phyloP scores from a whole-genome alignment of 2,797 vertebrate species.

The Pachyuromys duprasi region DNA sequence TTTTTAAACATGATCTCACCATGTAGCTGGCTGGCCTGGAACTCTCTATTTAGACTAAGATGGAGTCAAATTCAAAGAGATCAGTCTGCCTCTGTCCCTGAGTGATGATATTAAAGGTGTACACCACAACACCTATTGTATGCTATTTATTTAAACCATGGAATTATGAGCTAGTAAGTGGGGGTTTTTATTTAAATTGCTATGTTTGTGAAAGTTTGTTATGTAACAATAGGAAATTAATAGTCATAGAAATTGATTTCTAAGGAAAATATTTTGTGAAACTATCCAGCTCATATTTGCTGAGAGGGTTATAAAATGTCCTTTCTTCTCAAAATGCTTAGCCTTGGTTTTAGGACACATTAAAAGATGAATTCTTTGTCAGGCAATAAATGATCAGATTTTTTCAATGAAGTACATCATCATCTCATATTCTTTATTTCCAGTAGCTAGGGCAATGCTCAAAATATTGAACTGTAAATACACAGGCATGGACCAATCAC shows the following conservation, averaged over 20 bases:
- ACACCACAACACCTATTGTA: neutral
- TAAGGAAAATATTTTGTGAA: conserved; percentile 13
- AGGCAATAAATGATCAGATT: conserved; percentile 10
- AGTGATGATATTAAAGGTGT: neutral
- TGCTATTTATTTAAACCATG: neutral
- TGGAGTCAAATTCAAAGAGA: neutral
- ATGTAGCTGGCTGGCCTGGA: neutral
- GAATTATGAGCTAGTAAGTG: neutral
- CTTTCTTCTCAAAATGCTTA: conserved; percentile 44
- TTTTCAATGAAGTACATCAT: neutral
- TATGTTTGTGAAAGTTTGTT: conserved; percentile 38
- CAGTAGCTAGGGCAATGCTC: conserved; percentile 35
- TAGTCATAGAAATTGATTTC: conserved; percentile 48
- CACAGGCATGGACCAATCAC: neutral
- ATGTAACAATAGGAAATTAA: conserved; percentile 49
- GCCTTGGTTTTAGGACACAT: conserved; percentile 32
- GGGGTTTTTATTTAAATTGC: neutral
- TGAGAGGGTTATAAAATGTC: neutral
- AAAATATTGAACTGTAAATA: conserved; percentile 41
- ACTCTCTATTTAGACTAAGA: neutral
- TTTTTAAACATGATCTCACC: neutral
- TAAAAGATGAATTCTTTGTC: conserved; percentile 56
- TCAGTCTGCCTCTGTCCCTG: neutral
- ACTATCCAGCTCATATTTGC: conserved; percentile 5
- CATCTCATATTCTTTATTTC: conserved; percentile 24